Conservation (phyloP, 1,140 invertebrate genomes). For the Ooceraea biroi region DNA sequence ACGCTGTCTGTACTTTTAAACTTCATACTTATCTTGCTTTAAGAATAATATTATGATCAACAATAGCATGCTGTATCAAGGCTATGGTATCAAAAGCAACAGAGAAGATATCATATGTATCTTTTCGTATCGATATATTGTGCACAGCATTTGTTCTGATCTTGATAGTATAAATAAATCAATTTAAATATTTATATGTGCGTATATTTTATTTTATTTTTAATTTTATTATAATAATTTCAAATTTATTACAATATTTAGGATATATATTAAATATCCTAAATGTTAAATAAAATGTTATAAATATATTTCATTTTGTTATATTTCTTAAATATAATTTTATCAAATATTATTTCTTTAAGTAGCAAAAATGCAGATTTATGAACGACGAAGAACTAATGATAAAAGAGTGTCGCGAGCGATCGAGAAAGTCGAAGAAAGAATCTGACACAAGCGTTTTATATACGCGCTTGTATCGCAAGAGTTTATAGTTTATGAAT, state of each 20-base stretch:
- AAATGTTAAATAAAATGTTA: too few relatives aligned
- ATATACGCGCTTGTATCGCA: slow-evolving; percentile 31
- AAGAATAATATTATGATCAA: slow-evolving; percentile 6
- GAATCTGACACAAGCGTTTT: slow-evolving; percentile 36
- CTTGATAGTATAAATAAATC: background rate
- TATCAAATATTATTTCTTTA: background rate
- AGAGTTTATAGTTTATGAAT: slow-evolving; percentile 51
- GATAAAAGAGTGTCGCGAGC: slow-evolving; percentile 26
- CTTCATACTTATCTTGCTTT: background rate
- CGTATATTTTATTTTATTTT: background rate
- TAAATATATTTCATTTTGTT: background rate
- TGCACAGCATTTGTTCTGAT: background rate
- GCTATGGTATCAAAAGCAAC: slow-evolving; percentile 37
- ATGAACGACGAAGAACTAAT: slow-evolving; percentile 30
- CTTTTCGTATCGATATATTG: background rate
- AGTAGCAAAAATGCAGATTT: background rate
- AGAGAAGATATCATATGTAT: slow-evolving; percentile 33
- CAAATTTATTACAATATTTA: background rate
- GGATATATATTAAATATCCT: background rate
- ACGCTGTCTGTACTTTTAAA: background rate
- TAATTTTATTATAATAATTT: background rate
- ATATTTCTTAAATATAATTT: background rate
- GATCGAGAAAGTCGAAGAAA: slow-evolving; percentile 34
- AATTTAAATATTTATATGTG: background rate
- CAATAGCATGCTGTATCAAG: slow-evolving; percentile 15